Conservation (phyloP, 1,140 invertebrate genomes). For the Pygmarrhopalites habei region DNA sequence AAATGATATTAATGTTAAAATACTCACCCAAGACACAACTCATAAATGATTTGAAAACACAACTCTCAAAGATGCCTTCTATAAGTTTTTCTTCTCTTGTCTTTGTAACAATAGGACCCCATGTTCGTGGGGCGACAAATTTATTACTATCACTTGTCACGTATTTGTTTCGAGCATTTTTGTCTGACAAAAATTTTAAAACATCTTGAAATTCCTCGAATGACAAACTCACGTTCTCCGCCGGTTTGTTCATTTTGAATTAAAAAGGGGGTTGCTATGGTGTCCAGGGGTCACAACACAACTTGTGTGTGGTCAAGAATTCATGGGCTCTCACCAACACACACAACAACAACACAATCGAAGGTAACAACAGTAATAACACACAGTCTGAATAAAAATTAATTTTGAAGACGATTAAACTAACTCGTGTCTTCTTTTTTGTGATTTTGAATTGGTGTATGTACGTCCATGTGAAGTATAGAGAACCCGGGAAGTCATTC, state of each 20-base stretch:
- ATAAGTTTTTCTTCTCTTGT: conserved; percentile 79
- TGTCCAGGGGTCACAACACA: background rate
- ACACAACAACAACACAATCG: no score
- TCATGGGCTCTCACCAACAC: no score
- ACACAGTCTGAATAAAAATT: no score
- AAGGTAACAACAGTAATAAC: no score
- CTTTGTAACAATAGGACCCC: conserved; percentile 70
- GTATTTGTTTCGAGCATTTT: no score
- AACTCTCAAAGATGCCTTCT: conserved; percentile 82
- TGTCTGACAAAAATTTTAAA: background rate
- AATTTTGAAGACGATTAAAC: no score
- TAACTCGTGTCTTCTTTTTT: no score
- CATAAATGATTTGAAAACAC: conserved; percentile 79
- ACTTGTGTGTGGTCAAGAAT: no score
- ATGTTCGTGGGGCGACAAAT: conserved; percentile 67
- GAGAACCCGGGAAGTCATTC: no score
- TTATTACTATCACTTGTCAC: conserved; percentile 13
- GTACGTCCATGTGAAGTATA: no score
- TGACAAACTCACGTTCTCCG: background rate
- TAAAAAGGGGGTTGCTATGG: background rate
- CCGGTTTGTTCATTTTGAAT: background rate
- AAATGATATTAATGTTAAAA: background rate
- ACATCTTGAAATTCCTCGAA: conserved; percentile 1
- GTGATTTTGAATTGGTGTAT: no score
- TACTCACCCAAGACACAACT: conserved; percentile 78